These are phyloP conservation scores for Coptodon rendalli DNA, from an alignment of 2,113 vertebrate genomes.

Conservation along the genomic window DNA sequence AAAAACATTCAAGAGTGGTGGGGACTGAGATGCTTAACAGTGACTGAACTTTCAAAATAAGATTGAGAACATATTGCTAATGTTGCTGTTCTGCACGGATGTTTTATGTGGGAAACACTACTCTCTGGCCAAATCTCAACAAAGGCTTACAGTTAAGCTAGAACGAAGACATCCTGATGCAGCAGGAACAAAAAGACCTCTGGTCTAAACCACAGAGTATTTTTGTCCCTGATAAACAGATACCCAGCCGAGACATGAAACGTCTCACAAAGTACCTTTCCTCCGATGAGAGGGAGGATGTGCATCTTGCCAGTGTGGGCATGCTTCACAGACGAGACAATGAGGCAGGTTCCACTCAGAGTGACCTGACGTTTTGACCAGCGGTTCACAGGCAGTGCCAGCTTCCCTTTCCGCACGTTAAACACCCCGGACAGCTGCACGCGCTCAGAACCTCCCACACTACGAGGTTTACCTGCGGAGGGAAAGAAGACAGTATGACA, in stretches of 20 bases:
- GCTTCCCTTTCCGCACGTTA: constrained; percentile 95
- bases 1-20: neutral
- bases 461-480: constrained; percentile 86
- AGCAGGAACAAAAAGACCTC: neutral
- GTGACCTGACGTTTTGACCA: constrained; percentile 94
- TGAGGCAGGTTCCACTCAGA: constrained; percentile 94
- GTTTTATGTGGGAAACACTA: neutral
- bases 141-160: neutral
- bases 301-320: constrained; percentile 95
- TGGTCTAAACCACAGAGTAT: neutral
- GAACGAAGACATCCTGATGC: neutral
- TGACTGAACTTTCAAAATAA: neutral
- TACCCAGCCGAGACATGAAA: neutral
- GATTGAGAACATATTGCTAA: neutral
- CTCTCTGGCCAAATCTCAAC: neutral
- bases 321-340: constrained; percentile 95
- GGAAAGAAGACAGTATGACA: neutral
- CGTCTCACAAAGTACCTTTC: constrained; percentile 78
- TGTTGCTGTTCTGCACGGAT: neutral
- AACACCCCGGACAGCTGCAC: constrained; percentile 94
- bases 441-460: constrained; percentile 82
- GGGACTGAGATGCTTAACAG: neutral
- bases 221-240: neutral
- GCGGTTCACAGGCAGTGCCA: constrained; percentile 93
- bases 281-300: constrained; percentile 92